Base-by-base conservation (phyloP, 1,140 invertebrate genomes). In the Pseudomyrmex sp. region DNA sequence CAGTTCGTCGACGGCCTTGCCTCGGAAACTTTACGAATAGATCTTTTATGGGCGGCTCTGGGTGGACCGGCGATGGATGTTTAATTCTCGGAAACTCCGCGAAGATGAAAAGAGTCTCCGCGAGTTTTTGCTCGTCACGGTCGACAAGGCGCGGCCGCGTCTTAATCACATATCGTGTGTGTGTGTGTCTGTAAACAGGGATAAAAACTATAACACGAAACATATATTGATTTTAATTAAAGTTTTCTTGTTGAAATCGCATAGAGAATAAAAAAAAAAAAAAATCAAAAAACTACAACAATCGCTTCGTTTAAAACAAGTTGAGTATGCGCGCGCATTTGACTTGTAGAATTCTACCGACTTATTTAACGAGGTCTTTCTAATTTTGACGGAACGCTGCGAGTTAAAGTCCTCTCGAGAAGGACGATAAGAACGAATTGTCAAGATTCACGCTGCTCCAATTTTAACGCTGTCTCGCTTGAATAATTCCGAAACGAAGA, bases 1-100 rank as follows among this genome's bases (percentile, higher is more conserved):
- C 18, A 52, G 52, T 77, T 77, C 75, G 68, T 77, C 63, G 75
- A 35, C 13, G 52, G 75, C 18, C 63, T n/a, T 44, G 62, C n/a
- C 62, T 66, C 74, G 50, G 56, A 56, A 54, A 35, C 35, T 50
- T 77, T 13, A 77, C 75, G 52, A 77, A 77, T 77, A 35, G 62
- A 77, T 35, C 62, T 56, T 77, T 77, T 56, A 77, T 77, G 26
- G 58, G 23, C 44, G 70, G 15, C 48, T 7, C 48, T 7, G 7
- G 59, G 44, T 4, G 56, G 7, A 5, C 44, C 26, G 9, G 9
- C 9, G 50, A 56, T 77, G 26, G 26, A 66, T 68, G 44, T 50
- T 77, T 68, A 56, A 56, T 77, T 77, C 74, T 44, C 9, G 62
- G 62, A 77, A 77, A 77, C 46, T 26, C 15, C 74, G 59, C 48